phyloP scores from a whole-genome alignment of 2,797 vertebrate species.

The Streptopelia turtur region DNA sequence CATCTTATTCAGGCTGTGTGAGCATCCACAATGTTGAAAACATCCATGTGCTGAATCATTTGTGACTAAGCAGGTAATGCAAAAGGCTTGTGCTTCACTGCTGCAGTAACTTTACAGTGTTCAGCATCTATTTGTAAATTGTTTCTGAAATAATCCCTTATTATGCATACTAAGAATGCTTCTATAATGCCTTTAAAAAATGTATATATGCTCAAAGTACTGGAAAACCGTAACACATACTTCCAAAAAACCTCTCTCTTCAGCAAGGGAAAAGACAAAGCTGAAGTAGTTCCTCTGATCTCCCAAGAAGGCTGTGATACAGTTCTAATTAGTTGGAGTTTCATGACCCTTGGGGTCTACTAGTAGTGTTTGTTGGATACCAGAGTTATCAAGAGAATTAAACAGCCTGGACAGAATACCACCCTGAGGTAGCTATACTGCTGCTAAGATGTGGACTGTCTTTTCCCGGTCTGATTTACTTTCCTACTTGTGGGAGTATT shows the following conservation, averaged over 20 bases:
- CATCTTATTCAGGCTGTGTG: neutral
- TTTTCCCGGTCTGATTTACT: neutral
- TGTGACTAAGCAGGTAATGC: neutral
- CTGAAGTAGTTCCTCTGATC: neutral
- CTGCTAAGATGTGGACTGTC: neutral
- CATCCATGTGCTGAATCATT: neutral
- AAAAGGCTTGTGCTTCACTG: neutral
- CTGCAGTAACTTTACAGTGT: neutral
- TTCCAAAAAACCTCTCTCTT: neutral
- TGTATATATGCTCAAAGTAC: neutral
- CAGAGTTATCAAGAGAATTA: neutral
- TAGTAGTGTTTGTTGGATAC: neutral
- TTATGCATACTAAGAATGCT: neutral
- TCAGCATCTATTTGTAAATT: neutral
- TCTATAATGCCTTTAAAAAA: neutral
- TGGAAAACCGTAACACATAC: fast-evolving
- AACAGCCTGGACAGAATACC: neutral
- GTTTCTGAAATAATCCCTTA: neutral
- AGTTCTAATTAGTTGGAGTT: neutral
- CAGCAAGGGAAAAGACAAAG: neutral
- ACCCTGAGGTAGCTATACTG: neutral
- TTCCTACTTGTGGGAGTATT: neutral
- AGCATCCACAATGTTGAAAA: neutral
- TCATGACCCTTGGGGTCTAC: neutral
- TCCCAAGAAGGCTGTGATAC: neutral